Conservation (phyloP, 2,113 vertebrate species). For the Heptranchias perlo region DNA sequence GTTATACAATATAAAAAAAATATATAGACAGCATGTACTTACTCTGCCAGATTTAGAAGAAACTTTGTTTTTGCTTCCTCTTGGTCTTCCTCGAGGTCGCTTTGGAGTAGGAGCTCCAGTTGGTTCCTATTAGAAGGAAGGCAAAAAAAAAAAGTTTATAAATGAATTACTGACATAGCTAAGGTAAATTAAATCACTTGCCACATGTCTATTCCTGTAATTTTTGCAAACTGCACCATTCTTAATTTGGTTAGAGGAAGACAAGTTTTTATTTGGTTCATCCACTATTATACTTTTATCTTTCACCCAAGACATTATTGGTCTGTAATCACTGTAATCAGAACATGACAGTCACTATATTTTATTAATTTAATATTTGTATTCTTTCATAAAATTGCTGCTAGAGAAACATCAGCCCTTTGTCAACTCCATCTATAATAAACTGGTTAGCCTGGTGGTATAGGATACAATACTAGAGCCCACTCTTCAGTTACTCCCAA, state of each 20-base stretch:
- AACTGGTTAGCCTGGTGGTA: too few species aligned
- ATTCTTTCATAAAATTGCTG: too few species aligned
- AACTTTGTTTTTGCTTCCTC: slow-evolving; percentile 91
- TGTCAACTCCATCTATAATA: too few species aligned
- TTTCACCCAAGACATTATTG: not conserved
- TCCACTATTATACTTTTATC: not conserved
- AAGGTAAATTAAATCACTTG: not conserved
- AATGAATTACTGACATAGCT: not conserved
- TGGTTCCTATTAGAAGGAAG: slow-evolving; percentile 66
- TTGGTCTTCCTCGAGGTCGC: slow-evolving; percentile 86
- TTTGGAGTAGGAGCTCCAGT: slow-evolving; percentile 86
- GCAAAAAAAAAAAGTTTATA: not conserved
- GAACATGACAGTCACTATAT: not conserved
- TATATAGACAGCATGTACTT: slow-evolving; percentile 45
- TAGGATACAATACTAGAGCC: too few species aligned
- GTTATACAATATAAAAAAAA: not conserved
- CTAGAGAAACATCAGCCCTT: too few species aligned
- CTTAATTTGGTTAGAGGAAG: not conserved
- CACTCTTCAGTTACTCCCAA: too few species aligned
- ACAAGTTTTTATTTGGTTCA: not conserved
- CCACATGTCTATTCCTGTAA: not conserved
- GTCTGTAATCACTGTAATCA: not conserved
- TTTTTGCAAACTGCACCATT: not conserved
- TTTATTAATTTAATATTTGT: too few species aligned
- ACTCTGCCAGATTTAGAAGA: slow-evolving; percentile 73